A percentile compares a stretch with the other conserved stretches of the same genome.
Evolutionary conservation across 2,113 vertebrate genomes (phyloP).

Genomic region (Conger conger): DNA sequence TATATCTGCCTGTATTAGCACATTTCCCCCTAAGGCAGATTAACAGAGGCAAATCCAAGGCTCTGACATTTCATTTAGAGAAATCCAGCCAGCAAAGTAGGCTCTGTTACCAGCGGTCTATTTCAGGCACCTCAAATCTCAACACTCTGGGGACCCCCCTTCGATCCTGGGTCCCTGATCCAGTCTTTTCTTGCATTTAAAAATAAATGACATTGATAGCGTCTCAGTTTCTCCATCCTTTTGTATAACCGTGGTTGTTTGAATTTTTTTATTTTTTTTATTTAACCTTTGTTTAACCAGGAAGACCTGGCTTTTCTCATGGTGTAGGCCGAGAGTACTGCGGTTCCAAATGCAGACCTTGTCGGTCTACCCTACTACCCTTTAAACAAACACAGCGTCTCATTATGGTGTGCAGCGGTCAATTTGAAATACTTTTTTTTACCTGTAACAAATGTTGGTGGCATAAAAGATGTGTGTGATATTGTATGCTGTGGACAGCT

Average conservation of each 20-base stretch:
- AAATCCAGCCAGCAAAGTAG: constrained; percentile 13
- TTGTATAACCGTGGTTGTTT: no score
- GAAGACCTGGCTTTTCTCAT: neutral
- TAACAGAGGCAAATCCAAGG: constrained; percentile 17
- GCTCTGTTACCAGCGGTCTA: neutral
- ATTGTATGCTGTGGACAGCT: no score
- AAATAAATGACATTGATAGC: neutral
- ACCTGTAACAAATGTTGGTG: no score
- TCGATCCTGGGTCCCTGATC: neutral
- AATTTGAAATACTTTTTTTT: no score
- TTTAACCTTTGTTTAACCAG: no score
- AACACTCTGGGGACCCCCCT: neutral
- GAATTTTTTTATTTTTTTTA: no score
- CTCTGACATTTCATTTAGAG: constrained; percentile 23
- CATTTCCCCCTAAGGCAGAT: constrained; percentile 32
- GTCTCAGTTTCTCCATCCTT: neutral
- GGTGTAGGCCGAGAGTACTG: neutral
- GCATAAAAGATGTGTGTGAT: neutral
- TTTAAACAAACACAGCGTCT: no score
- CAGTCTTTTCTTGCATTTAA: neutral
- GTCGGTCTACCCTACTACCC: neutral
- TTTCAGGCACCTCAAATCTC: neutral
- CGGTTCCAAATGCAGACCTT: neutral
- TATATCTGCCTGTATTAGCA: constrained; percentile 34
- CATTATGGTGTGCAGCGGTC: no score